Conservation (phyloP, 2,888 invertebrate genomes). For the Pammene aurita region DNA sequence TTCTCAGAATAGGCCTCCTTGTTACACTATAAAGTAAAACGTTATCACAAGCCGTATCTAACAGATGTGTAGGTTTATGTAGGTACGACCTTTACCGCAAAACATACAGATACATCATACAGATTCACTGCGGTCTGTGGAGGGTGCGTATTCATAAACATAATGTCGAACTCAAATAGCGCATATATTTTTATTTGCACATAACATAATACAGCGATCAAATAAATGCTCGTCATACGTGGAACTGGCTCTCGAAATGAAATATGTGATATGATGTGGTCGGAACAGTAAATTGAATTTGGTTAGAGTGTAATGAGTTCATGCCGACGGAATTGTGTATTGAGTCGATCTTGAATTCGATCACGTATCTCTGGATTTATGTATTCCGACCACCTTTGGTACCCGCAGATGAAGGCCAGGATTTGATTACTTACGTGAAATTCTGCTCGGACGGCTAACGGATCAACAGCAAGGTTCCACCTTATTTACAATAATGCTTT, state of each 20-base stretch:
- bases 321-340: conserved; percentile 71
- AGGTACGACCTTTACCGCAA: not conserved
- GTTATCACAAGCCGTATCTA: not conserved
- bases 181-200: conserved; percentile 60
- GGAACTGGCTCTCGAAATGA: conserved; percentile 63
- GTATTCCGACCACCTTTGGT: conserved; percentile 74
- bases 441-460: conserved; percentile 62
- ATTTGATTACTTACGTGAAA: conserved; percentile 72
- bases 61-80: not conserved
- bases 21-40: not conserved
- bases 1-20: not conserved
- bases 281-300: conserved; percentile 77
- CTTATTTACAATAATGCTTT: conserved; percentile 48
- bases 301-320: conserved; percentile 80
- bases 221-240: conserved; percentile 60
- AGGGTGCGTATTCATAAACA: conserved; percentile 19
- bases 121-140: too few relatives aligned
- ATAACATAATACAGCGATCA: conserved; percentile 56
- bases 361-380: conserved; percentile 80
- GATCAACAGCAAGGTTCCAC: conserved; percentile 57
- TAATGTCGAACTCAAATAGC: conserved; percentile 38
- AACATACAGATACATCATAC: not conserved
- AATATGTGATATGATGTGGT: conserved; percentile 72
- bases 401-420: conserved; percentile 61
- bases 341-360: conserved; percentile 77